phyloP scores from a whole-genome alignment of 2,888 invertebrate genomes.

The Celastrina argiolus region DNA sequence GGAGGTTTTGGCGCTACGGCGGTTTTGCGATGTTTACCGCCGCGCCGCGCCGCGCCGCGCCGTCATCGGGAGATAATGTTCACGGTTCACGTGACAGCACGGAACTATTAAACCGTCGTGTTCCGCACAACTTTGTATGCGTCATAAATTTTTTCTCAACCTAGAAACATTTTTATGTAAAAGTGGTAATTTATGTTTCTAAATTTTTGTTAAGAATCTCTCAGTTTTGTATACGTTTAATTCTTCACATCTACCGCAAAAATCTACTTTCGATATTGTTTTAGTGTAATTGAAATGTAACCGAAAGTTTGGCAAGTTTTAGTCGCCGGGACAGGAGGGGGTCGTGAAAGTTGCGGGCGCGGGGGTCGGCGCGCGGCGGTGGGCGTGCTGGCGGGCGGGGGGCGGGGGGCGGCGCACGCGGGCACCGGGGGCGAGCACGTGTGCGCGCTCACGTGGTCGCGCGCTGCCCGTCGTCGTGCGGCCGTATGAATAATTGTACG shows the following conservation, averaged over 20 bases:
- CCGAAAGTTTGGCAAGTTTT: neutral
- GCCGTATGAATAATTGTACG: conserved; percentile 75
- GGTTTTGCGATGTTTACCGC: conserved; percentile 11
- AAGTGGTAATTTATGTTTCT: neutral
- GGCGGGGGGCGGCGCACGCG: conserved; percentile 44
- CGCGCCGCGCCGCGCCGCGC: neutral
- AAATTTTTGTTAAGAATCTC: neutral
- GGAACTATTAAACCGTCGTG: neutral
- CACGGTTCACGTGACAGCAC: neutral
- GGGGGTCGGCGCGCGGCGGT: conserved; percentile 41
- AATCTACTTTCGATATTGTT: neutral
- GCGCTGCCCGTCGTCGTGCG: conserved; percentile 61
- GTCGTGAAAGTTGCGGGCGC: conserved; percentile 36
- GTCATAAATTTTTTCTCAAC: neutral
- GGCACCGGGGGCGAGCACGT: conserved; percentile 59
- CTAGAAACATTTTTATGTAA: neutral
- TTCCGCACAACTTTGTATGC: neutral
- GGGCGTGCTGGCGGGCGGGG: conserved; percentile 42
- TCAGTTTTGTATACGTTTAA: too few relatives aligned
- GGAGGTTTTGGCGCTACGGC: conserved; percentile 19
- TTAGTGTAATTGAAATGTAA: neutral
- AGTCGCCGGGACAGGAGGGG: neutral
- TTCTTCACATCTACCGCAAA: neutral
- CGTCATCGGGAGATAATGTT: neutral
- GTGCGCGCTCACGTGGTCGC: conserved; percentile 72